Conservation (phyloP, 92 coral and sea anemone species). For the Epizoanthus rinbou region DNA sequence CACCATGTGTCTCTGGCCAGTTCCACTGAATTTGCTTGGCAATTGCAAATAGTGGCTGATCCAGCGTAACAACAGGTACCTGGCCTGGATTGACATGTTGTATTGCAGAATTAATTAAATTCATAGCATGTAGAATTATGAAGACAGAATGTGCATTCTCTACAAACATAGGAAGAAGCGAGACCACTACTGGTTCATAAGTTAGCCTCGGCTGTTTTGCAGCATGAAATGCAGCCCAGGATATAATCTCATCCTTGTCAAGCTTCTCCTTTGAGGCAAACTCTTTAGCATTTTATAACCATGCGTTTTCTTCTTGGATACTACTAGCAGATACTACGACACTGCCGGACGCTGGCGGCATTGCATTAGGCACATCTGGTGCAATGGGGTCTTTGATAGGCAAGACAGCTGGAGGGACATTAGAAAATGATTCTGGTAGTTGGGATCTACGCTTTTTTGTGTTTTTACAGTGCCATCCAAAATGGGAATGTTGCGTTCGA, state of each 20-base stretch:
- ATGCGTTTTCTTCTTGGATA: neutral
- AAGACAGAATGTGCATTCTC: slow-evolving; percentile 6
- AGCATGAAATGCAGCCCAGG: slow-evolving; percentile 38
- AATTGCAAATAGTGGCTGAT: slow-evolving; percentile 50
- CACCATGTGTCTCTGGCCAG: slow-evolving; percentile 35
- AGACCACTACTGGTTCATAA: neutral
- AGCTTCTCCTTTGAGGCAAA: neutral
- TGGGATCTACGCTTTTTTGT: neutral
- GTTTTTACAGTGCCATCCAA: neutral
- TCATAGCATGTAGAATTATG: slow-evolving; percentile 23
- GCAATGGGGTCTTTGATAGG: neutral
- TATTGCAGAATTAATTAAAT: neutral
- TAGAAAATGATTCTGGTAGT: neutral
- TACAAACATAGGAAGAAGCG: slow-evolving; percentile 25
- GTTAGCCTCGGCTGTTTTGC: neutral
- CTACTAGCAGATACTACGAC: neutral
- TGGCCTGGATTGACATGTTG: slow-evolving; percentile 26
- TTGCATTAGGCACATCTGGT: neutral
- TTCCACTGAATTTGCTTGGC: slow-evolving; percentile 55
- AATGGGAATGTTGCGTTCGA: neutral
- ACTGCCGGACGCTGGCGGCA: no score
- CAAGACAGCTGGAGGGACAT: neutral
- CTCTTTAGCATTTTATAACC: slow-evolving; percentile 1
- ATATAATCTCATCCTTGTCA: neutral
- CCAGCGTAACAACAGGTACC: slow-evolving; percentile 20